phyloP scores from a whole-genome alignment of 2,888 invertebrate genomes.

The Trichopoda pennipes region DNA sequence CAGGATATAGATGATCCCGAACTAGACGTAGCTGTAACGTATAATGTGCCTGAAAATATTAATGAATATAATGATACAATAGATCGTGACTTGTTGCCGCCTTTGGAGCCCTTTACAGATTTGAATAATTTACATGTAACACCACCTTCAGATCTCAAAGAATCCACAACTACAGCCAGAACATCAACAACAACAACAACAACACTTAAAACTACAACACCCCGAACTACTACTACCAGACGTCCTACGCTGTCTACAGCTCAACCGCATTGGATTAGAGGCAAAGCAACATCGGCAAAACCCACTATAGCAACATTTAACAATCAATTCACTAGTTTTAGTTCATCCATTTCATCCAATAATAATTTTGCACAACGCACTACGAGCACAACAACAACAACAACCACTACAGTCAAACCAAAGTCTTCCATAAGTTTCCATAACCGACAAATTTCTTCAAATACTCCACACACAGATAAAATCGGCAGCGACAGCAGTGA shows the following conservation, averaged over 20 bases:
- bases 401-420: constrained; percentile 65
- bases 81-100: constrained; percentile 75
- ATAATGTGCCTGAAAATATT: constrained; percentile 75
- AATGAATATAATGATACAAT: constrained; percentile 78
- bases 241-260: constrained; percentile 47
- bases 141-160: constrained; percentile 69
- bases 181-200: constrained; percentile 50
- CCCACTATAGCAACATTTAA: constrained; percentile 50
- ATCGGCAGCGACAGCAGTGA: constrained; percentile 33
- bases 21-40: constrained; percentile 78
- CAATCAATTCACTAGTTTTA: constrained; percentile 60
- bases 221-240: constrained; percentile 56
- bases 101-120: constrained; percentile 77
- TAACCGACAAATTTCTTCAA: constrained; percentile 61
- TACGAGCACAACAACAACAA: constrained; percentile 53
- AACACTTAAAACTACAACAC: constrained; percentile 59
- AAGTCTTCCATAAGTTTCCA: constrained; percentile 59
- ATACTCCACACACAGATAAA: constrained; percentile 52
- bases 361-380: constrained; percentile 61
- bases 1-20: constrained; percentile 78
- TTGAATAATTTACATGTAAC: constrained; percentile 73
- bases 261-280: constrained; percentile 68
- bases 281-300: constrained; percentile 65
- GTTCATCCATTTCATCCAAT: constrained; percentile 52
- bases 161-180: constrained; percentile 56